Evolutionary conservation across 1,140 invertebrate genomes (phyloP), one percentile per base, ranked within the genome.

Genomic region (Drosophila repleta): DNA sequence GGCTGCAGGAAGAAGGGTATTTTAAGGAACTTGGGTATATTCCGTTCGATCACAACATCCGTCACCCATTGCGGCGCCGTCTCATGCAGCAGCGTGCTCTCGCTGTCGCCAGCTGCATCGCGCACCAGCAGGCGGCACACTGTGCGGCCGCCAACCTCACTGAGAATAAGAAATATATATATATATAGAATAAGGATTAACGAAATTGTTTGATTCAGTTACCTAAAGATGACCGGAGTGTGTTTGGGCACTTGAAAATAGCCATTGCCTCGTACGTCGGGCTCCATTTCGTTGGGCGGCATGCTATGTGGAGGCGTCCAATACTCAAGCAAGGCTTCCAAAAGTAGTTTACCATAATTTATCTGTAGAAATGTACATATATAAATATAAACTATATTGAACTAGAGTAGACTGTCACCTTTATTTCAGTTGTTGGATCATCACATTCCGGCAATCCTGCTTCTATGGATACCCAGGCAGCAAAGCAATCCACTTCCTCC

Each of bases 391-490:
- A n/a, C n/a, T n/a, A 7, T 7, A 43, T 2, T 8, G 0, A 7
- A 15, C 18, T 6, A 0, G 18, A 17, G 0, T 21, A 21, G 21
- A 13, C 18, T 21, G 10, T 13, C 37, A 91, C 94, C 94, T 97
- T 92, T 41, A 91, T 91, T 55, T 99, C 90, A 96, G 96, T 93
- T 98, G 98, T 76, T 95, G 95, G 75, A 95, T 96, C 84, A 96
- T 83, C 84, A 26, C 85, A 89, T 57, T 92, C 91, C 17, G 90
- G 94, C 57, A 99, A 93, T 1, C 97, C 98, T 35, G 97, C 97
- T 90, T 99, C 98, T 92, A 97, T 98, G 51, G 98, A 99, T 2
- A 99, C 97, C 99, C 99, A 99, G 3, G 99, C 98, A 32, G 98
- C 96, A 89, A 99, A 97, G 92, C 98, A 99, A 90, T 99, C 99